Evolutionary conservation across 1,140 invertebrate genomes (phyloP), one percentile per base, ranked within the genome.

Genomic region (Drosophila seguyi): DNA sequence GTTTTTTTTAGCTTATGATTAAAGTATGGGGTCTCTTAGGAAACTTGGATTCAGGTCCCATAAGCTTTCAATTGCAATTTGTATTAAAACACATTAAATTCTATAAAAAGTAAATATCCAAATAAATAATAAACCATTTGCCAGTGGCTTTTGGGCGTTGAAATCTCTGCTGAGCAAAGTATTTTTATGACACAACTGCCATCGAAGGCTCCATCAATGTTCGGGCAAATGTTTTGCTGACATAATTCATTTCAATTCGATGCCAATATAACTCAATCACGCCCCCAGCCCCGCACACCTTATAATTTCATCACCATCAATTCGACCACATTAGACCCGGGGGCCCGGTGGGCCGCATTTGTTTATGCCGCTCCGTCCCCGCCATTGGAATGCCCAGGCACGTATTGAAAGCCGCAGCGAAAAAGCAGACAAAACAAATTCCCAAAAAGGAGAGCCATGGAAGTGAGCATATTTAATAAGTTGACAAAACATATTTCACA

Each of bases 401-500:
- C 82, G 82, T 86, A 79, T 44, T 44, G 66, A 53, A 67, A 45
- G 22, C 69, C 71, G 34, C 63, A 48, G 38, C 42, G 25, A 38
- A 39, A 59, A 50, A 39, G 27, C 71, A 52, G 71, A 68, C 39
- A 56, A 52, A 45, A 62, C 45, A 66, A 74, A 73, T 72, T 72
- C 67, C 41, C 57, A 61, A 62, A 71, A 53, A 50, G 45, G 53
- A 58, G 36, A 58, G 41, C 20, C 68, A 57, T 44, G 45, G 56
- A 68, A 84, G 63, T 74, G 84, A 87, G 84, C 84, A 88, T 87
- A 87, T 87, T 88, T 87, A 87, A 88, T 87, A 88, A 88, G 80
- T 88, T 87, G 80, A 88, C 84, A 87, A 87, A 88, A 87, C 84
- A 87, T 87, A 87, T 87, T 87, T 83, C 84, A 87, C 84, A 88